Conservation (phyloP, 2,888 invertebrate species). For the Drosophila niveifrons region DNA sequence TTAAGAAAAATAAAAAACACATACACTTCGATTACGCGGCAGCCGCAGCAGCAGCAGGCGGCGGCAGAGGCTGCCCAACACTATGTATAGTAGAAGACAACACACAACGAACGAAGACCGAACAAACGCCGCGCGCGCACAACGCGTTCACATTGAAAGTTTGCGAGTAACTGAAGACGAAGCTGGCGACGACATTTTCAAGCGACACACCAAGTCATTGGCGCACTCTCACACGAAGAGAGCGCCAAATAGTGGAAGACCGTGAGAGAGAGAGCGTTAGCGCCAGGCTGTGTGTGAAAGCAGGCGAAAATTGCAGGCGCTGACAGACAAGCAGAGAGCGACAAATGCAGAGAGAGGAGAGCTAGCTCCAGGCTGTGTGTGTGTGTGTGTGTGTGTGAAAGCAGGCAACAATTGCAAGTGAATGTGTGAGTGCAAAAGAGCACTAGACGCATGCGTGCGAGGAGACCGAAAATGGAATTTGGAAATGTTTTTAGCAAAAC, state of each 20-base stretch:
- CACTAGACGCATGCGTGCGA: slow-evolving; percentile 49
- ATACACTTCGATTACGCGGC: slow-evolving; percentile 35
- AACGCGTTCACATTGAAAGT: slow-evolving; percentile 71
- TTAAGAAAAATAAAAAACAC: slow-evolving; percentile 13
- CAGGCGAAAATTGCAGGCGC: slow-evolving; percentile 9
- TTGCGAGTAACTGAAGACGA: slow-evolving; percentile 60
- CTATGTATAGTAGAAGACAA: slow-evolving; percentile 7
- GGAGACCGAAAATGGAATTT: slow-evolving; percentile 13
- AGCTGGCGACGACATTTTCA: slow-evolving; percentile 14
- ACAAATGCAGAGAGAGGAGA: slow-evolving; percentile 1
- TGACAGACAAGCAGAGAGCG: slow-evolving; percentile 4
- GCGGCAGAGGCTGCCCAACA: slow-evolving; percentile 20
- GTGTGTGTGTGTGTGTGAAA: slow-evolving; percentile 26
- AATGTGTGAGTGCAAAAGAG: slow-evolving; percentile 2
- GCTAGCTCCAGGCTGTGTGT: slow-evolving; percentile 16
- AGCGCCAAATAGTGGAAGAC: slow-evolving; percentile 3
- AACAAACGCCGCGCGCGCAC: slow-evolving; percentile 23
- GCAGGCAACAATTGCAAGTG: slow-evolving; percentile 13
- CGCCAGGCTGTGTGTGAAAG: slow-evolving; percentile 26
- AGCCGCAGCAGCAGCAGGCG: slow-evolving; percentile 14
- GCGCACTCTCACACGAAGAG: slow-evolving; percentile 23
- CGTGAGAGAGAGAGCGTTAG: background rate
- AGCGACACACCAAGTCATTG: slow-evolving; percentile 19
- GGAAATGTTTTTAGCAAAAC: slow-evolving; percentile 1
- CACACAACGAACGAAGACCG: slow-evolving; percentile 31